Conservation (phyloP, 2,888 invertebrate genomes). For the Nymphalis urticae region DNA sequence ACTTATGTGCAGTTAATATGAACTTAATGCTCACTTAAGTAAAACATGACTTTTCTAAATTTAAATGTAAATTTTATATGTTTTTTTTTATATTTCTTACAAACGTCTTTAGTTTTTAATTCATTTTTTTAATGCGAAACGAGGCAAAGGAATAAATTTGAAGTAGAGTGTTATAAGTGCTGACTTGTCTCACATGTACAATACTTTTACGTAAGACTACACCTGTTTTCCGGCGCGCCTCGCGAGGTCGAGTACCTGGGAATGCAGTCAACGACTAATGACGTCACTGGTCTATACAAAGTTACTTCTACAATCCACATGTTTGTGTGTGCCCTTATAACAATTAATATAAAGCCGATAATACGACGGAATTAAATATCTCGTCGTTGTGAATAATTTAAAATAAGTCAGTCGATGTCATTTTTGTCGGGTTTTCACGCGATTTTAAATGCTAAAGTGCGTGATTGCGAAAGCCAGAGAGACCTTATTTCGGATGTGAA, state of each 20-base stretch:
- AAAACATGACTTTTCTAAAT: no score
- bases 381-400: conserved; percentile 1
- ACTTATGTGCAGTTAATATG: no score
- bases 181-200: conserved; percentile 12
- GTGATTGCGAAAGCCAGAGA: neutral
- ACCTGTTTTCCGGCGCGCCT: conserved; percentile 29
- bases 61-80: no score
- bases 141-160: neutral
- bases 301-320: neutral
- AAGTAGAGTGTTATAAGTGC: conserved; percentile 17
- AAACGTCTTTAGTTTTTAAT: neutral
- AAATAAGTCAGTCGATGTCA: conserved; percentile 11
- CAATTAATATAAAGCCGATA: conserved; percentile 4
- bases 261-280: conserved; percentile 17
- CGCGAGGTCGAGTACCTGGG: conserved; percentile 18
- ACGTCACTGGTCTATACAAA: conserved; percentile 22
- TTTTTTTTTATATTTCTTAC: neutral
- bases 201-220: conserved; percentile 31
- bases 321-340: neutral
- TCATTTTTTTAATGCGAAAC: neutral
- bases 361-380: conserved; percentile 3
- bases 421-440: conserved; percentile 1
- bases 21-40: no score
- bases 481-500: conserved; percentile 4
- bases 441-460: conserved; percentile 3